A percentile compares a stretch with the other conserved stretches of the same genome.
These are phyloP conservation scores for Kuschelorhynchus macadamiae DNA, from an alignment of 2,888 invertebrate genomes.

Conservation along the genomic window DNA sequence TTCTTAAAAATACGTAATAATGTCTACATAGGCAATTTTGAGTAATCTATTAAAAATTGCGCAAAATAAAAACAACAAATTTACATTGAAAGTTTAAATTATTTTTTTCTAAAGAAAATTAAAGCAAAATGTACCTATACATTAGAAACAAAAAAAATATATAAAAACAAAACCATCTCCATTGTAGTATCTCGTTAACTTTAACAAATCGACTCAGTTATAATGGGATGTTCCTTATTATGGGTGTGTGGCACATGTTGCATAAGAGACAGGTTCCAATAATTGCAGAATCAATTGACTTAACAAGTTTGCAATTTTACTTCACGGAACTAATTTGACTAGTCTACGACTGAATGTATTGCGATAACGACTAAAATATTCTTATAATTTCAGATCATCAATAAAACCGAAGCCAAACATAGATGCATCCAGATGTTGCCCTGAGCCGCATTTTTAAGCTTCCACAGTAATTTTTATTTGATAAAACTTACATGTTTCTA, in stretches of 20 bases:
- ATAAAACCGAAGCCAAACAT: too few relatives aligned
- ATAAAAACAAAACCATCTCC: not conserved
- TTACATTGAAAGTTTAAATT: too few relatives aligned
- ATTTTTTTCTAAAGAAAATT: too few relatives aligned
- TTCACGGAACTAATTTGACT: constrained; percentile 31
- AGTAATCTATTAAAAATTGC: too few relatives aligned
- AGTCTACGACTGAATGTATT: constrained; percentile 17
- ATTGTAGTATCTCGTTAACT: constrained; percentile 15
- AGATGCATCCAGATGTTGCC: too few relatives aligned
- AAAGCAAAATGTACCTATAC: not conserved
- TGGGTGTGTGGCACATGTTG: constrained; percentile 45
- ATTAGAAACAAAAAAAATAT: not conserved
- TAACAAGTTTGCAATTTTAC: constrained; percentile 39
- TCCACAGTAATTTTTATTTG: too few relatives aligned
- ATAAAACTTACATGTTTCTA: too few relatives aligned
- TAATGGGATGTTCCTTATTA: constrained; percentile 44
- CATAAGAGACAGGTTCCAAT: constrained; percentile 43
- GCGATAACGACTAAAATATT: not conserved
- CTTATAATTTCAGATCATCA: too few relatives aligned
- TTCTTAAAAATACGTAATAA: too few relatives aligned
- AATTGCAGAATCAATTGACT: constrained; percentile 40
- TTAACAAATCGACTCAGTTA: constrained; percentile 25
- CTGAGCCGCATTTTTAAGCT: too few relatives aligned
- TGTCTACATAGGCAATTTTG: too few relatives aligned
- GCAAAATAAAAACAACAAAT: too few relatives aligned